Evolutionary conservation across 2,797 vertebrate species (phyloP).

Genomic region (Tympanoctomys barrerae): DNA sequence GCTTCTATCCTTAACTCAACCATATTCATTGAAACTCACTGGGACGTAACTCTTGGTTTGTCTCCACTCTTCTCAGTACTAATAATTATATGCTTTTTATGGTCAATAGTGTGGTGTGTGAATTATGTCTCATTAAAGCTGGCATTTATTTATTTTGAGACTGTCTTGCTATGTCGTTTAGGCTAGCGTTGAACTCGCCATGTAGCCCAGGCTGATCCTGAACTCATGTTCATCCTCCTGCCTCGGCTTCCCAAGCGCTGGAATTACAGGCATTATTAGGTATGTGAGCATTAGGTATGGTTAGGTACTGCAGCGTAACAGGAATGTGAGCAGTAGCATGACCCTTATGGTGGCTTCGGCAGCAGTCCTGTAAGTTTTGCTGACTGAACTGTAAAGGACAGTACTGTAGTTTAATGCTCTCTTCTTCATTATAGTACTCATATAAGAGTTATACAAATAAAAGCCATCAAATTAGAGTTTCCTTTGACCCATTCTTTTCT

Average conservation of each 20-base stretch:
- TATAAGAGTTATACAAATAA: not conserved
- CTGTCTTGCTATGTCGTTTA: not conserved
- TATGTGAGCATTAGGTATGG: not conserved
- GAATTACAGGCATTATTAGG: not conserved
- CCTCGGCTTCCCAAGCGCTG: not conserved
- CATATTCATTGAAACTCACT: slow-evolving; percentile 20
- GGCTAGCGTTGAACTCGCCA: not conserved
- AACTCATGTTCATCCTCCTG: not conserved
- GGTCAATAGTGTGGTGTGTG: not conserved
- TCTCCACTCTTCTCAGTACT: slow-evolving; percentile 2
- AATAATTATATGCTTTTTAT: slow-evolving; percentile 8
- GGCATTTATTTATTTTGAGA: not conserved
- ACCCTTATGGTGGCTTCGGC: not conserved
- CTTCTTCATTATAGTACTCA: not conserved
- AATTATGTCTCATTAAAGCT: slow-evolving; percentile 9
- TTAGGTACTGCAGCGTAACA: not conserved
- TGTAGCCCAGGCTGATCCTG: not conserved
- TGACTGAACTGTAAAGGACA: not conserved
- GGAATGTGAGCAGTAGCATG: not conserved
- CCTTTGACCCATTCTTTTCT: not conserved
- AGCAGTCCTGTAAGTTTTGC: not conserved
- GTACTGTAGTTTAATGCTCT: not conserved
- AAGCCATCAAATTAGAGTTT: not conserved
- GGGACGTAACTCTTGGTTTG: not conserved
- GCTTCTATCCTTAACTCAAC: not conserved